These are phyloP conservation scores for Chloromyia formosa DNA, from an alignment of 2,888 invertebrate genomes.

Conservation along the genomic window DNA sequence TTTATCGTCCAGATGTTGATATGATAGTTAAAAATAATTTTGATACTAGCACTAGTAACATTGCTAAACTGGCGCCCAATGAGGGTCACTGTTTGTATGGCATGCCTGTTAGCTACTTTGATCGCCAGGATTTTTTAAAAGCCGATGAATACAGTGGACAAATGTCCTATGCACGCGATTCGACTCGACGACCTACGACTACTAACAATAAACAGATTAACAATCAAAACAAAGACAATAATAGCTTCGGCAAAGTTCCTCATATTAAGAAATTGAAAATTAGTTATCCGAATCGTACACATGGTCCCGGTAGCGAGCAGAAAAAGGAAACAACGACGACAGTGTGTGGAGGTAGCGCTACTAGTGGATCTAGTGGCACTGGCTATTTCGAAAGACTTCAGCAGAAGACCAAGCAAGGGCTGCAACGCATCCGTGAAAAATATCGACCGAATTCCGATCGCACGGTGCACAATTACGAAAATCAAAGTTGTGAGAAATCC, in stretches of 20 bases:
- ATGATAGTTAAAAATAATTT: constrained; percentile 26
- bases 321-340: constrained; percentile 46
- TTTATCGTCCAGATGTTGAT: constrained; percentile 19
- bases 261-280: constrained; percentile 60
- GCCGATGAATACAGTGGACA: constrained; percentile 45
- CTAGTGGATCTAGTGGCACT: constrained; percentile 50
- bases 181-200: constrained; percentile 47
- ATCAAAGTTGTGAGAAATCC: constrained; percentile 21
- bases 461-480: constrained; percentile 54
- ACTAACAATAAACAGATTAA: constrained; percentile 24
- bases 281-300: constrained; percentile 61
- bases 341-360: background rate
- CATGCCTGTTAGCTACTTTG: constrained; percentile 58
- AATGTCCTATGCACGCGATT: background rate
- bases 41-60: background rate
- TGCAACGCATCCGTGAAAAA: constrained; percentile 61
- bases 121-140: constrained; percentile 59
- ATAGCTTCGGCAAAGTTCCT: constrained; percentile 52
- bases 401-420: constrained; percentile 60
- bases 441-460: constrained; percentile 58
- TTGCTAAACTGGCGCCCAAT: constrained; percentile 4
- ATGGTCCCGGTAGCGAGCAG: constrained; percentile 55
- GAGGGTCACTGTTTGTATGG: constrained; percentile 56
- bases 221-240: constrained; percentile 32
- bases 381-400: constrained; percentile 61